Evolutionary conservation across 2,113 vertebrate species (phyloP).

Genomic region (Oenanthe melanoleuca): DNA sequence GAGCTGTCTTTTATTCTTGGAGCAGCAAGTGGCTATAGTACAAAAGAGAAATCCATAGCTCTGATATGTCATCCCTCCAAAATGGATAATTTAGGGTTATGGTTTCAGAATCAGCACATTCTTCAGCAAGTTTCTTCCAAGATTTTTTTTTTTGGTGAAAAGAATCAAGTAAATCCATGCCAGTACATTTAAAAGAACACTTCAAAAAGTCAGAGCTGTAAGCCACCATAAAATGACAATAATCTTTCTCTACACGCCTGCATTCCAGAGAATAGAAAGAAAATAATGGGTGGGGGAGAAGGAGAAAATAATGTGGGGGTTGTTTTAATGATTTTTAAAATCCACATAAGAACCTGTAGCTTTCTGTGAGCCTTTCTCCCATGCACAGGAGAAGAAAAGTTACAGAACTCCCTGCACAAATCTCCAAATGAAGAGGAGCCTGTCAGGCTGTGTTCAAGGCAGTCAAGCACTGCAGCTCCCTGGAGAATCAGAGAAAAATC

Average conservation of each 20-base stretch:
- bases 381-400: background rate
- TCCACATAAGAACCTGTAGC: background rate
- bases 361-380: background rate
- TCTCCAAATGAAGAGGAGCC: background rate
- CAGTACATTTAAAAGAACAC: background rate
- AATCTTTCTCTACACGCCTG: background rate
- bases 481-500: background rate
- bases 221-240: background rate
- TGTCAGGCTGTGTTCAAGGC: background rate
- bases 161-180: background rate
- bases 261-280: background rate
- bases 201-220: background rate
- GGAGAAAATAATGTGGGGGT: background rate
- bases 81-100: conserved; percentile 64
- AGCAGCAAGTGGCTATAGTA: conserved; percentile 35
- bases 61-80: conserved; percentile 41
- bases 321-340: background rate
- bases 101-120: conserved; percentile 68
- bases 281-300: background rate
- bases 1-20: conserved; percentile 36
- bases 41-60: conserved; percentile 25
- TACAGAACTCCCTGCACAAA: background rate
- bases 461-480: background rate
- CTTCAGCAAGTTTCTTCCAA: conserved; percentile 28
- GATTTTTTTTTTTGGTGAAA: background rate